phyloP scores from a whole-genome alignment of 2,113 vertebrate genomes.

The Albula goreensis region DNA sequence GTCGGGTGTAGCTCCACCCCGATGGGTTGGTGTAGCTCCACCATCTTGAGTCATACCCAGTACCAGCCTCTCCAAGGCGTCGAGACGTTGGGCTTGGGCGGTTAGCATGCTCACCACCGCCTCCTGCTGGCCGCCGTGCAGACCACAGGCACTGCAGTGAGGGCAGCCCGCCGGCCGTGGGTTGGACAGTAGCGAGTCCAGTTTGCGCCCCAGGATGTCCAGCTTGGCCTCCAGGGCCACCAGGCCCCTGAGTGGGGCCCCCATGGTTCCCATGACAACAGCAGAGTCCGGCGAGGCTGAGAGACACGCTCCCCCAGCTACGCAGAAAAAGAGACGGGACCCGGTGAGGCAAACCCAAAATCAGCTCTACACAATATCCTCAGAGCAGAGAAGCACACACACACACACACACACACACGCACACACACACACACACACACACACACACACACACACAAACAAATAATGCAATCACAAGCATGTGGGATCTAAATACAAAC shows the following conservation, averaged over 20 bases:
- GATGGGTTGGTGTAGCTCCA: neutral
- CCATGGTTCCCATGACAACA: conserved; percentile 26
- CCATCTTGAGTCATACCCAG: conserved; percentile 32
- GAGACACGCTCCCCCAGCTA: neutral
- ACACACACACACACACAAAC: neutral
- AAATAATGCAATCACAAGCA: neutral
- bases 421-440: neutral
- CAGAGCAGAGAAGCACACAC: neutral
- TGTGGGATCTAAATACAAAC: neutral
- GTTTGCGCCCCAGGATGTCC: conserved; percentile 41
- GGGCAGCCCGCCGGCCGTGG: conserved; percentile 27
- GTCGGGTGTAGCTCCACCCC: neutral
- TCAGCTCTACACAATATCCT: too few relatives aligned
- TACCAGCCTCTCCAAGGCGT: conserved; percentile 43
- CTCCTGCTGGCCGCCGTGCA: conserved; percentile 38
- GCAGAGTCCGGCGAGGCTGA: neutral
- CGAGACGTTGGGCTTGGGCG: conserved; percentile 41
- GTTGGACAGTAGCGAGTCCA: conserved; percentile 40
- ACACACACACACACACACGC: neutral
- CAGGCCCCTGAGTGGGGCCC: conserved; percentile 4
- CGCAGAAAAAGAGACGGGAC: neutral
- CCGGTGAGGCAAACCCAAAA: neutral
- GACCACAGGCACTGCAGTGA: conserved; percentile 39
- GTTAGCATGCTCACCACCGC: conserved; percentile 31
- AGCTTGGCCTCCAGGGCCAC: conserved; percentile 43